phyloP scores from a whole-genome alignment of 2,797 vertebrate species.

The Lepus townsendii region DNA sequence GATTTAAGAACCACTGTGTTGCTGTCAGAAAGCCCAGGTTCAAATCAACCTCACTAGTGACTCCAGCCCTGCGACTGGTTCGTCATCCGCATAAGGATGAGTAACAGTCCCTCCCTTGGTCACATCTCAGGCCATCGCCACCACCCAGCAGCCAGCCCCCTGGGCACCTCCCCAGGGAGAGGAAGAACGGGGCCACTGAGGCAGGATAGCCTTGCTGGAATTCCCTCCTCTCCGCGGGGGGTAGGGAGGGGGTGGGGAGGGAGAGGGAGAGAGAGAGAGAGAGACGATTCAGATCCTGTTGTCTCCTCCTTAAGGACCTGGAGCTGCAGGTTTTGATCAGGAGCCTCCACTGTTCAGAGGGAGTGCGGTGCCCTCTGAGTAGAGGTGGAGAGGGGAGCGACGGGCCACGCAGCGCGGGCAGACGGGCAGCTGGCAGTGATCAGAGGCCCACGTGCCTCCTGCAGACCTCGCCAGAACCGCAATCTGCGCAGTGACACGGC shows the following conservation, averaged over 20 bases:
- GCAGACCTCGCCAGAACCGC: not conserved
- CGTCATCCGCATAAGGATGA: not conserved
- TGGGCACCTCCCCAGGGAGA: not conserved
- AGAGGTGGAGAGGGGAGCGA: not conserved
- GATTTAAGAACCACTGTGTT: not conserved
- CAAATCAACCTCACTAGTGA: not conserved
- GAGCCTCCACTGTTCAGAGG: not conserved
- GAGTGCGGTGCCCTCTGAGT: not conserved
- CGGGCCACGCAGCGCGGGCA: accelerated
- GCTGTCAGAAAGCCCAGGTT: not conserved
- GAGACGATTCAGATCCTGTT: not conserved
- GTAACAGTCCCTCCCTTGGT: not conserved
- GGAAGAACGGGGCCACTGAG: not conserved
- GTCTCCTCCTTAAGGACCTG: not conserved
- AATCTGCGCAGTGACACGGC: not conserved
- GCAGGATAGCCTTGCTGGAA: not conserved
- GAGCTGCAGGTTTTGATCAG: not conserved
- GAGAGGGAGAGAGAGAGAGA: not conserved
- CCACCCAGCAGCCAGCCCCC: not conserved
- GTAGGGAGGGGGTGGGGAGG: not conserved
- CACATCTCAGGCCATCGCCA: not conserved
- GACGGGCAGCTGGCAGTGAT: too few relatives aligned
- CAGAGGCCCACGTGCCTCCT: not conserved
- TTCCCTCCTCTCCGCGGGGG: not conserved
- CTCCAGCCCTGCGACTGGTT: not conserved